Evolutionary conservation across 2,113 vertebrate species (phyloP).

Genomic region (Thinocorus orbignyianus): DNA sequence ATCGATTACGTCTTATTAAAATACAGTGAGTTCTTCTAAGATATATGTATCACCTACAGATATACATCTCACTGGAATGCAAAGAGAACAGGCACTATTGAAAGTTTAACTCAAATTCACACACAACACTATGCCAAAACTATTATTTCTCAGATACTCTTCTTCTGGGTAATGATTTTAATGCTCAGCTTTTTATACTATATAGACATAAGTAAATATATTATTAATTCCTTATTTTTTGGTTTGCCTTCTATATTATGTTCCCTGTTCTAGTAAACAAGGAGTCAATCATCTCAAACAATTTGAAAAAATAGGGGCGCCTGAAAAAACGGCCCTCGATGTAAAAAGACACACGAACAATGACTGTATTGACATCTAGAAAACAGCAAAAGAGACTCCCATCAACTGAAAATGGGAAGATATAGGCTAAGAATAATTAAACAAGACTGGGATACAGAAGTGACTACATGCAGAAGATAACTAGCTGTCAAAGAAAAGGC

Average conservation of each 20-base stretch:
- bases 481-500: background rate
- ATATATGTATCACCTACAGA: background rate
- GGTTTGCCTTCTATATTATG: background rate
- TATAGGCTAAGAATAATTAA: background rate
- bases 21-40: background rate
- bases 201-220: background rate
- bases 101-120: background rate
- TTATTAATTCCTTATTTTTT: background rate
- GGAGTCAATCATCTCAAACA: background rate
- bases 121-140: background rate
- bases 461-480: background rate
- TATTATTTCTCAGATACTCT: background rate
- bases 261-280: background rate
- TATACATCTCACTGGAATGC: background rate
- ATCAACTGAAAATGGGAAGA: background rate
- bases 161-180: background rate
- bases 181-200: background rate
- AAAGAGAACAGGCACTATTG: background rate
- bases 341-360: background rate
- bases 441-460: background rate
- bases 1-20: background rate
- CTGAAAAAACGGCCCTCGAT: background rate
- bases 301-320: background rate
- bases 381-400: background rate
- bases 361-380: background rate